Percentiles rank a stretch among this genome's conserved stretches.
Evolutionary conservation across 2,888 invertebrate genomes (phyloP).

Genomic region (Melieria crassipennis): DNA sequence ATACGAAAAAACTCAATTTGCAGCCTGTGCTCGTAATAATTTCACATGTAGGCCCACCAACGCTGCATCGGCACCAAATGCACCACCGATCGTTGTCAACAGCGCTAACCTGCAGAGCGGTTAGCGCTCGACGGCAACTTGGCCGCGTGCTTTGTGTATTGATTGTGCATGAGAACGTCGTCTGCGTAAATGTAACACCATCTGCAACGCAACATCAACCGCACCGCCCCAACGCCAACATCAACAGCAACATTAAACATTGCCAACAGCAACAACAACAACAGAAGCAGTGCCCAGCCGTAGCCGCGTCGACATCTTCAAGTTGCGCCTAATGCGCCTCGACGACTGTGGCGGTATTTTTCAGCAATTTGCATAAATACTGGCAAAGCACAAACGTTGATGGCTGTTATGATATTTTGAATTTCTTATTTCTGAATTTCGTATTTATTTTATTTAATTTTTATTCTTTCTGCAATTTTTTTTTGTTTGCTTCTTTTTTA

Average conservation of each 20-base stretch:
- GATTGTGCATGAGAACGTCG: background rate
- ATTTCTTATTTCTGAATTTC: slow-evolving; percentile 4
- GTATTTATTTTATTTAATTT: slow-evolving; percentile 1
- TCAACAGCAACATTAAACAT: background rate
- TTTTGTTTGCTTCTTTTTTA: background rate
- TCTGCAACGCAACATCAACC: background rate
- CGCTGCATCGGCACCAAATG: too few relatives aligned
- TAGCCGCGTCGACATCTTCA: too few relatives aligned
- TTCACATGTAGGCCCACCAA: too few relatives aligned
- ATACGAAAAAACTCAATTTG: too few relatives aligned
- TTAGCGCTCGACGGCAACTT: background rate
- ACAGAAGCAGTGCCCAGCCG: background rate
- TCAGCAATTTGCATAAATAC: slow-evolving; percentile 41
- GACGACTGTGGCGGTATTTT: too few relatives aligned
- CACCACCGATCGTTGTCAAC: too few relatives aligned
- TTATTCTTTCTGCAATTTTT: background rate
- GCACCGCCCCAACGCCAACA: background rate
- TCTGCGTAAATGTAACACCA: slow-evolving; percentile 6
- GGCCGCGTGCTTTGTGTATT: background rate
- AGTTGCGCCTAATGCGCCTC: too few relatives aligned
- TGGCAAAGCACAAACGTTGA: slow-evolving; percentile 34
- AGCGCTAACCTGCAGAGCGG: too few relatives aligned
- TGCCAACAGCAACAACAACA: slow-evolving; percentile 24
- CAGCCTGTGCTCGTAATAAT: too few relatives aligned
- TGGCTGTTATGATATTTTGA: background rate